Conservation (phyloP, 2,888 invertebrate genomes). For the Lasioglossum marginatum region DNA sequence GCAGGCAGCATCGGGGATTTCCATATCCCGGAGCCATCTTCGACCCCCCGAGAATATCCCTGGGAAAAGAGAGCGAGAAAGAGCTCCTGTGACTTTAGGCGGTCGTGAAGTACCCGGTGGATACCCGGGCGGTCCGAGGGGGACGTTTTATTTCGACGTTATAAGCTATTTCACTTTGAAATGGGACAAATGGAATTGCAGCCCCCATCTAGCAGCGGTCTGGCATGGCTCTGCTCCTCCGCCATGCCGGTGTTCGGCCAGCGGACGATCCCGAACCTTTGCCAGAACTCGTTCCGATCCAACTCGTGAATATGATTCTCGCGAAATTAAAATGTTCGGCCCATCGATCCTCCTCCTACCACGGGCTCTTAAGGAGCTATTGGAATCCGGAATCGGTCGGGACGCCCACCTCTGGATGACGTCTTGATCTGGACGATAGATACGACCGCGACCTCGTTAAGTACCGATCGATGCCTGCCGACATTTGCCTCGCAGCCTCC, state of each 20-base stretch:
- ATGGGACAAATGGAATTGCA: slow-evolving; percentile 79
- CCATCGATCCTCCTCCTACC: slow-evolving; percentile 35
- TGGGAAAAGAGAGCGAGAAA: background rate
- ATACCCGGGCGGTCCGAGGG: slow-evolving; percentile 54
- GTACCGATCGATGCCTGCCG: slow-evolving; percentile 16
- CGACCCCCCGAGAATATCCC: slow-evolving; percentile 54
- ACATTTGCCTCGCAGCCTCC: background rate
- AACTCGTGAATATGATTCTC: slow-evolving; percentile 68
- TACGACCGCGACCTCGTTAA: slow-evolving; percentile 36
- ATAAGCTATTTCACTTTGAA: slow-evolving; percentile 79
- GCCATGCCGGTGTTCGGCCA: background rate
- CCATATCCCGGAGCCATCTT: slow-evolving; percentile 72
- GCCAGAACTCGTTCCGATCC: slow-evolving; percentile 61
- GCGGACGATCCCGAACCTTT: slow-evolving; percentile 31
- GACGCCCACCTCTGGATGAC: slow-evolving; percentile 16
- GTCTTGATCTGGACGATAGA: slow-evolving; percentile 35
- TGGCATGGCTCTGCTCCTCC: slow-evolving; percentile 29
- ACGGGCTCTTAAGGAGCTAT: slow-evolving; percentile 41
- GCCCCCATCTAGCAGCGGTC: slow-evolving; percentile 53
- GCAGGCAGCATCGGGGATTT: slow-evolving; percentile 61
- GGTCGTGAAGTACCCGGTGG: slow-evolving; percentile 63
- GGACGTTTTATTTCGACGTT: slow-evolving; percentile 78
- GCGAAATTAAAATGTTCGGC: slow-evolving; percentile 68
- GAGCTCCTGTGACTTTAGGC: slow-evolving; percentile 62
- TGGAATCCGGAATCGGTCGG: slow-evolving; percentile 44